These are phyloP conservation scores for Macrosoma leucophasiata DNA, from an alignment of 2,888 invertebrate species.

Conservation along the genomic window DNA sequence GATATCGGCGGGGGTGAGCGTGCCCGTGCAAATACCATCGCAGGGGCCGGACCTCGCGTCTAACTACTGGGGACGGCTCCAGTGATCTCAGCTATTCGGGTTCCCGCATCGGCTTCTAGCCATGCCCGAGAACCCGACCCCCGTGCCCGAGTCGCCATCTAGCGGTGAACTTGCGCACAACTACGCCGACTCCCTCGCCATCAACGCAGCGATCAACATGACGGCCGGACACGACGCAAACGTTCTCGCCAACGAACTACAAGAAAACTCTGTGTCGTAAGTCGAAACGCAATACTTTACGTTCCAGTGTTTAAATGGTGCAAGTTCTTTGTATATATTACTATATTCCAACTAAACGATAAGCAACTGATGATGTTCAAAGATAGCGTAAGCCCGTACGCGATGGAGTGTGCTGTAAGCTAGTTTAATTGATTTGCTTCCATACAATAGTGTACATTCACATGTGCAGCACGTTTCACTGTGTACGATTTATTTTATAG, in stretches of 20 bases:
- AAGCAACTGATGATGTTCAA: slow-evolving; percentile 74
- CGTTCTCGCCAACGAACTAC: slow-evolving; percentile 56
- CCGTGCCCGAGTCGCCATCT: slow-evolving; percentile 59
- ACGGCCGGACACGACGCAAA: slow-evolving; percentile 71
- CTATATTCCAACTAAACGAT: slow-evolving; percentile 23
- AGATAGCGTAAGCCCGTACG: slow-evolving; percentile 57
- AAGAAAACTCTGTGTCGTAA: slow-evolving; percentile 59
- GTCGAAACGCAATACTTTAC: slow-evolving; percentile 21
- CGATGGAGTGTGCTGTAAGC: slow-evolving; percentile 40
- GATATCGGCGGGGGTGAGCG: slow-evolving; percentile 94
- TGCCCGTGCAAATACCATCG: slow-evolving; percentile 94
- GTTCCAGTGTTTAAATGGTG: slow-evolving; percentile 43
- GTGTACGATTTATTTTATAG: slow-evolving; percentile 44
- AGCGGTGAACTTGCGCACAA: slow-evolving; percentile 66
- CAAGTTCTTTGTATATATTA: slow-evolving; percentile 32
- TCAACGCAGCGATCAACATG: slow-evolving; percentile 72
- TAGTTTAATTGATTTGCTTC: slow-evolving; percentile 28
- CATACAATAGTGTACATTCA: slow-evolving; percentile 26
- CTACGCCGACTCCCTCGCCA: slow-evolving; percentile 63
- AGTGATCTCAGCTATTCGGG: slow-evolving; percentile 95
- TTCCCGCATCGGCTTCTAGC: slow-evolving; percentile 85
- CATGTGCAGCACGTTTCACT: slow-evolving; percentile 40
- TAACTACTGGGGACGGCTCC: slow-evolving; percentile 94
- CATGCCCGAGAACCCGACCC: slow-evolving; percentile 78
- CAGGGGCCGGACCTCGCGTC: slow-evolving; percentile 85